phyloP scores from a whole-genome alignment of 2,113 vertebrate genomes.

The Sterrhoptilus dennistouni region DNA sequence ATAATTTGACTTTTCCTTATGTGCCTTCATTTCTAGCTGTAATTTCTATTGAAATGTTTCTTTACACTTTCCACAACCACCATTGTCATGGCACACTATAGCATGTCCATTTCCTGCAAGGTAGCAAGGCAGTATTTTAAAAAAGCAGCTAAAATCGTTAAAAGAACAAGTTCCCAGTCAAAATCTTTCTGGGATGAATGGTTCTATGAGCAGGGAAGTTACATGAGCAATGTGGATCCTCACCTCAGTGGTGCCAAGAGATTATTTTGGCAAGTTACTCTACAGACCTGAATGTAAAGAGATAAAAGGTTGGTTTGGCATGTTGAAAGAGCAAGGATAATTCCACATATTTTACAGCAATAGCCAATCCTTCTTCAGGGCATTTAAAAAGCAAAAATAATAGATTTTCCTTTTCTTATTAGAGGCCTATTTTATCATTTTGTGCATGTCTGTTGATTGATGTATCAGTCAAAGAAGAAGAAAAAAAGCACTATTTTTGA shows the following conservation, averaged over 20 bases:
- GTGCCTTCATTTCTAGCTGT: neutral
- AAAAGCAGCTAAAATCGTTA: neutral
- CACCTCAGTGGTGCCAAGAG: neutral
- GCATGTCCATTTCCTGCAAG: neutral
- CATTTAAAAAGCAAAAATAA: conserved; percentile 34
- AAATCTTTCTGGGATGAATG: neutral
- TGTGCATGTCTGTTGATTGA: conserved; percentile 30
- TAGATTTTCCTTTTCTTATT: neutral
- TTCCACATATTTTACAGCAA: conserved; percentile 27
- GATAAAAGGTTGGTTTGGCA: neutral
- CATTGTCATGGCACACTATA: neutral
- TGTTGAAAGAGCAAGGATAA: conserved; percentile 1
- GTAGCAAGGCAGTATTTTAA: neutral
- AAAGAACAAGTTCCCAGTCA: neutral
- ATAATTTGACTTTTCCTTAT: neutral
- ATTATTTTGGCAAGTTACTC: conserved; percentile 32
- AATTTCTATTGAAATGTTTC: neutral
- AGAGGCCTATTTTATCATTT: neutral
- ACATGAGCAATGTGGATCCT: neutral
- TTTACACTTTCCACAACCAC: neutral
- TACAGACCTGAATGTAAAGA: neutral
- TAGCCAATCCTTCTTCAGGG: conserved; percentile 8
- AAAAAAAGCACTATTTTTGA: conserved; percentile 35
- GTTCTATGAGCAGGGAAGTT: neutral
- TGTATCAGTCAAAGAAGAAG: conserved; percentile 40